Evolutionary conservation across 2,797 vertebrate species (phyloP).

Genomic region (Antrozous pallidus): DNA sequence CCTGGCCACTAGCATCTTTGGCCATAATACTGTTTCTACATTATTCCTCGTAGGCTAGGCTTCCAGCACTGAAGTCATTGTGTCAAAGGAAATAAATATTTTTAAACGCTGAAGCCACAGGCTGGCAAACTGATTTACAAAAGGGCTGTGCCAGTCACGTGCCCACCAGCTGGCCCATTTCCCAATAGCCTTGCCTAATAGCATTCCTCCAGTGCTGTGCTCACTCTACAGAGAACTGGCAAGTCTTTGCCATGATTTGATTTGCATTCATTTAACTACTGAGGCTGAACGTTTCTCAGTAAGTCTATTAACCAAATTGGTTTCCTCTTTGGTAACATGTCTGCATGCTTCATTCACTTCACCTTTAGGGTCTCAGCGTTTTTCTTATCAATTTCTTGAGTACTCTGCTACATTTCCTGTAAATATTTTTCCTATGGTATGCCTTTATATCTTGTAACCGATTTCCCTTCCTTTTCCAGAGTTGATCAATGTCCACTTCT

Average conservation of each 20-base stretch:
- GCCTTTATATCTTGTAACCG: neutral
- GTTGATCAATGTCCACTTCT: neutral
- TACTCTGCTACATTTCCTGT: neutral
- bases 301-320: neutral
- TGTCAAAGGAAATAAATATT: neutral
- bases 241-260: neutral
- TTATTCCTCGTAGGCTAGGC: neutral
- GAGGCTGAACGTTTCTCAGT: constrained; percentile 1
- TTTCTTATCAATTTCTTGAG: neutral
- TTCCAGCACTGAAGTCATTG: neutral
- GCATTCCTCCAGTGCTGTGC: neutral
- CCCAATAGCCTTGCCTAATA: neutral
- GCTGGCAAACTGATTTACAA: neutral
- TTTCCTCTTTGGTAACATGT: neutral
- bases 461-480: neutral
- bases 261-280: constrained; percentile 55
- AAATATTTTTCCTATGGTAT: neutral
- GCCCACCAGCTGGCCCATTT: neutral
- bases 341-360: neutral
- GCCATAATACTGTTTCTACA: neutral
- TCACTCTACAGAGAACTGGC: neutral
- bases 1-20: neutral
- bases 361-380: neutral
- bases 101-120: neutral
- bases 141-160: neutral